phyloP scores from a whole-genome alignment of 2,797 vertebrate species.

The Gymnocypris eckloni region DNA sequence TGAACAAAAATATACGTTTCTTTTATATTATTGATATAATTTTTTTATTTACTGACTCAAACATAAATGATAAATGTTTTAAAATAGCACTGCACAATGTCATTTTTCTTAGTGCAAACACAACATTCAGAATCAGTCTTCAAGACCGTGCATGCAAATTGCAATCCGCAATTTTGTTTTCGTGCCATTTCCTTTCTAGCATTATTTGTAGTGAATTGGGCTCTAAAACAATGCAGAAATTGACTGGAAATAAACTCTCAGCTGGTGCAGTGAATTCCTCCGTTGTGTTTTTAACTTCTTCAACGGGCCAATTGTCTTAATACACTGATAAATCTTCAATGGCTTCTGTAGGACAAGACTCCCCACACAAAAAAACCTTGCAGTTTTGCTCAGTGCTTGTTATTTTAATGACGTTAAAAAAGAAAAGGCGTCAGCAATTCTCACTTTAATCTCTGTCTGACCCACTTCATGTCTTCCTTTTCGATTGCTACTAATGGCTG shows the following conservation, averaged over 20 bases:
- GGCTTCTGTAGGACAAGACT: not conserved
- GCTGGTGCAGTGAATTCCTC: not conserved
- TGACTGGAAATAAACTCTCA: conserved; percentile 24
- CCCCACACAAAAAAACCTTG: not conserved
- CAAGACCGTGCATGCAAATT: not conserved
- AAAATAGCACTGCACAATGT: not conserved
- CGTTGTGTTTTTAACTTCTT: conserved; percentile 2
- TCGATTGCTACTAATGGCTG: conserved; percentile 29
- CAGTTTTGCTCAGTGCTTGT: not conserved
- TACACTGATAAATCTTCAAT: conserved; percentile 11
- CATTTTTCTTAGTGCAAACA: not conserved
- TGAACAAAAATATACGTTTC: not conserved
- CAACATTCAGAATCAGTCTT: not conserved
- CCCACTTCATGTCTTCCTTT: conserved; percentile 6
- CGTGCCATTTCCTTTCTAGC: not conserved
- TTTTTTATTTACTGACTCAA: not conserved
- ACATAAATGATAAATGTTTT: not conserved
- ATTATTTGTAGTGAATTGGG: not conserved
- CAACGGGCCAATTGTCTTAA: conserved; percentile 8
- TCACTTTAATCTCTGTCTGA: conserved; percentile 9
- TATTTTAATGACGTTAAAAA: not conserved
- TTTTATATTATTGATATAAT: not conserved
- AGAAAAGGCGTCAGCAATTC: not conserved
- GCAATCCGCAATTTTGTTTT: not conserved
- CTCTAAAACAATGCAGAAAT: conserved; percentile 5